Evolutionary conservation across 2,797 vertebrate species (phyloP), one percentile per base, ranked within the genome.

Genomic region (Dryobates pubescens): DNA sequence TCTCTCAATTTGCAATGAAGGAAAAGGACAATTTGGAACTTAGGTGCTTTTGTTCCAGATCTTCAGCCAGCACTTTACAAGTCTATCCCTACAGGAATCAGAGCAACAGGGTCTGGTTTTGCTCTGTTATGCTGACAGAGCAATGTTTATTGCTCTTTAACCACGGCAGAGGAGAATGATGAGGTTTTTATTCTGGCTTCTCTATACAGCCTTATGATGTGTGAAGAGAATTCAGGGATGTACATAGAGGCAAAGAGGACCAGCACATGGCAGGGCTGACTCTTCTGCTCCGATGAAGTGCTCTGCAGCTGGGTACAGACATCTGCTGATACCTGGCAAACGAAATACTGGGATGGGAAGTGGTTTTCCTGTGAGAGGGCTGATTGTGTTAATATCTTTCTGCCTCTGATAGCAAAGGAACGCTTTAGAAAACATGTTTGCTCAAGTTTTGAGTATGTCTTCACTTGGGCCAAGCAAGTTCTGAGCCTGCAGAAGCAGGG

Each of bases 281-380:
- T 86, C 3, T 82, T 68, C 51, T 85, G 59, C 6, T 80, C 94
- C 92, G 59, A 34, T 95, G 72, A 79, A 85, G 67, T 29, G n/a
- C 70, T 90, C 45, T 78, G 38, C 26, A 90, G 47, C 43, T 43
- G 47, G 86, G 23, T 1, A 5, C 3, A 3, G 74, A 89, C 75
- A 69, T 88, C 17, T 79, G 77, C 51, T 56, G 69, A 82, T 82
- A 87, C 8, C 62, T 65, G n/a, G 29, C 5, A 74, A 75, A 87
- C 36, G 34, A 77, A 86, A 62, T 34, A 68, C 14, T 7, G 3
- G 69, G 77, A 49, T 82, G 72, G 82, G 47, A 89, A 82, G 89
- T 89, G 86, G 81, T 85, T 94, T 95, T 77, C 88, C 63, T 88
- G 36, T 6, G 0, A 24, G 74, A 74, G 84, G 51, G 24, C 32